Percentiles rank a stretch among this genome's conserved stretches.
Conservation (phyloP, 2,113 vertebrate species). For the Oenanthe oenanthe region DNA sequence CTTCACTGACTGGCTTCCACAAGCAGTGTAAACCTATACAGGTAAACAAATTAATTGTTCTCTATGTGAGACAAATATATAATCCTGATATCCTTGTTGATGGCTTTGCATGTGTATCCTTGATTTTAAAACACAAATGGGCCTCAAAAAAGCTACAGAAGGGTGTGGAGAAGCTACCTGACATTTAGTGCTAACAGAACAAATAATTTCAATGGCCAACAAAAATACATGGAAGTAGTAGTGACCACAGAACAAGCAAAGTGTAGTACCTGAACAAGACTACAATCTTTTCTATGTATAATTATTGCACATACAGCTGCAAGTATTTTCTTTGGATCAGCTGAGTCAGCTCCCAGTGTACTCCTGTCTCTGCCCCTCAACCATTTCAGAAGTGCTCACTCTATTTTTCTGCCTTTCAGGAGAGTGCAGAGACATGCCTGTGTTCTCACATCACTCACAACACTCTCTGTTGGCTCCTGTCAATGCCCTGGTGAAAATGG, state of each 20-base stretch:
- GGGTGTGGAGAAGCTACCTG: not conserved
- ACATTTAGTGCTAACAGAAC: not conserved
- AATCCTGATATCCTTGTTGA: not conserved
- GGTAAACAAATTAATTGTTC: constrained; percentile 36
- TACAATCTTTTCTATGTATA: not conserved
- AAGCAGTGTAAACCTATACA: not conserved
- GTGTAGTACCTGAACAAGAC: not conserved
- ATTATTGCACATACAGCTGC: not conserved
- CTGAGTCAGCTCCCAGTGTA: not conserved
- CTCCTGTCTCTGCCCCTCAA: not conserved
- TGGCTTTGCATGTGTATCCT: not conserved
- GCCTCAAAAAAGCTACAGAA: not conserved
- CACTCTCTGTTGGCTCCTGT: not conserved
- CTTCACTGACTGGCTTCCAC: not conserved
- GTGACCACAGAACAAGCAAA: not conserved
- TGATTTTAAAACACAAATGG: not conserved
- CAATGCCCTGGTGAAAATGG: not conserved
- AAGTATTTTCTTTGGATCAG: not conserved
- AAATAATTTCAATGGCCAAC: not conserved
- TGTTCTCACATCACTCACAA: not conserved
- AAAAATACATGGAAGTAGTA: not conserved
- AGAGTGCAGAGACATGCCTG: not conserved
- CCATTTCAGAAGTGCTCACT: not conserved
- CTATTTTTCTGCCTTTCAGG: not conserved
- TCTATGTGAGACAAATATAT: constrained; percentile 14